Percentiles rank a stretch among this genome's conserved stretches.
phyloP scores from a whole-genome alignment of 2,888 invertebrate genomes.

The Dryadula phaetusa region DNA sequence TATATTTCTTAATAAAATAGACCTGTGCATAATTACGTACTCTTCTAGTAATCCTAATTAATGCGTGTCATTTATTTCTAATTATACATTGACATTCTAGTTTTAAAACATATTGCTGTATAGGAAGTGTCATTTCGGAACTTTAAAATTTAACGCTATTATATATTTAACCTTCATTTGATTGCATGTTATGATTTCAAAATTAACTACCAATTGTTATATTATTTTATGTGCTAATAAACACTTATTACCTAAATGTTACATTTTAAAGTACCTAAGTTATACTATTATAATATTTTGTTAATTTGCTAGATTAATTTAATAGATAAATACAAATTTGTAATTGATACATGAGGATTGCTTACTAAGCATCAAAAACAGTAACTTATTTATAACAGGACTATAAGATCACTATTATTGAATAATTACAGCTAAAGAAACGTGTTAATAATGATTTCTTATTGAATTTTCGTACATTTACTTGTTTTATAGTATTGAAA shows the following conservation, averaged over 20 bases:
- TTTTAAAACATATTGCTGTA: not conserved
- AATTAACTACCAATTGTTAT: not conserved
- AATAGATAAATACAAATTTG: not conserved
- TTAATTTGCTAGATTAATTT: not conserved
- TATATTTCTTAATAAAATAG: not conserved
- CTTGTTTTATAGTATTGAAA: constrained; percentile 13
- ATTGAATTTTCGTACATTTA: not conserved
- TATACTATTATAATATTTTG: not conserved
- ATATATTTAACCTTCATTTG: constrained; percentile 4
- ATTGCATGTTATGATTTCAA: not conserved
- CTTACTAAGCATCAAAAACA: not conserved
- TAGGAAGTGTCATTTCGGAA: not conserved
- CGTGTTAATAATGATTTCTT: not conserved
- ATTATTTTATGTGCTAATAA: not conserved
- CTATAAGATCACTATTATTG: not conserved
- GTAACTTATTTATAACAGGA: not conserved
- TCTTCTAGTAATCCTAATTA: constrained; percentile 21
- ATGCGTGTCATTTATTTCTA: constrained; percentile 18
- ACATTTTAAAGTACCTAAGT: not conserved
- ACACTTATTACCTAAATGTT: not conserved
- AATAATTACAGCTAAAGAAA: too few species aligned
- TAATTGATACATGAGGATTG: not conserved
- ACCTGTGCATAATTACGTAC: constrained; percentile 26
- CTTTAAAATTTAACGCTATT: not conserved
- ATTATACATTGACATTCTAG: constrained; percentile 7